phyloP scores from a whole-genome alignment of 2,888 invertebrate genomes.

The Oxyscelio sp. region DNA sequence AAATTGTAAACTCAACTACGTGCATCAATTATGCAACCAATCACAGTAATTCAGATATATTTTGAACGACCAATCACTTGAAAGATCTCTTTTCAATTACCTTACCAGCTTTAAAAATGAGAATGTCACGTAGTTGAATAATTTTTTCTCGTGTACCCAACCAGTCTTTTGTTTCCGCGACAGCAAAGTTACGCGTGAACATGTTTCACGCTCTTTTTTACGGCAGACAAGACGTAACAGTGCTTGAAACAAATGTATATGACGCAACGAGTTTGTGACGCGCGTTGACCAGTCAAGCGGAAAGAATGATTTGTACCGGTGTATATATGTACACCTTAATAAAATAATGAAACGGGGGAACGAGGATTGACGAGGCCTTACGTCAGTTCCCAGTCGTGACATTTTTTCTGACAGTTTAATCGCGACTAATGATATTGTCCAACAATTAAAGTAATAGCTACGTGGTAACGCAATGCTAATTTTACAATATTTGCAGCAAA shows the following conservation, averaged over 20 bases:
- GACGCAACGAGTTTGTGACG: constrained; percentile 67
- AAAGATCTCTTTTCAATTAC: too few relatives aligned
- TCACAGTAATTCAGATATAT: too few relatives aligned
- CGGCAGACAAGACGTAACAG: too few relatives aligned
- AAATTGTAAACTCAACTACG: too few relatives aligned
- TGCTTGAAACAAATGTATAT: constrained; percentile 35
- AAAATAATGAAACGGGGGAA: constrained; percentile 49
- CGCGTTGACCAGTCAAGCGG: constrained; percentile 65
- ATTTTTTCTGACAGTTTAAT: constrained; percentile 24
- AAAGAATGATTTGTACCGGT: constrained; percentile 62
- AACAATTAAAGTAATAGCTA: constrained; percentile 2
- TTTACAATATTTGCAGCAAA: constrained; percentile 3
- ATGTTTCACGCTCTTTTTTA: neutral
- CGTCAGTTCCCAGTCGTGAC: constrained; percentile 36
- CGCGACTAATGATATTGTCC: constrained; percentile 5
- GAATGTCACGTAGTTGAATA: too few relatives aligned
- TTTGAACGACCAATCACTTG: too few relatives aligned
- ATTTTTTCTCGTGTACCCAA: too few relatives aligned
- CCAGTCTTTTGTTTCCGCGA: too few relatives aligned
- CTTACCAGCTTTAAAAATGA: too few relatives aligned
- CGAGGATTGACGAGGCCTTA: constrained; percentile 19
- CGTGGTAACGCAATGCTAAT: constrained; percentile 1
- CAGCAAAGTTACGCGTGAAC: constrained; percentile 14
- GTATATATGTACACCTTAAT: constrained; percentile 45
- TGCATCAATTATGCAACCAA: too few relatives aligned